Evolutionary conservation across 2,888 invertebrate genomes (phyloP), one percentile per base, ranked within the genome.

Genomic region (Synanthedon andrenaeformis): DNA sequence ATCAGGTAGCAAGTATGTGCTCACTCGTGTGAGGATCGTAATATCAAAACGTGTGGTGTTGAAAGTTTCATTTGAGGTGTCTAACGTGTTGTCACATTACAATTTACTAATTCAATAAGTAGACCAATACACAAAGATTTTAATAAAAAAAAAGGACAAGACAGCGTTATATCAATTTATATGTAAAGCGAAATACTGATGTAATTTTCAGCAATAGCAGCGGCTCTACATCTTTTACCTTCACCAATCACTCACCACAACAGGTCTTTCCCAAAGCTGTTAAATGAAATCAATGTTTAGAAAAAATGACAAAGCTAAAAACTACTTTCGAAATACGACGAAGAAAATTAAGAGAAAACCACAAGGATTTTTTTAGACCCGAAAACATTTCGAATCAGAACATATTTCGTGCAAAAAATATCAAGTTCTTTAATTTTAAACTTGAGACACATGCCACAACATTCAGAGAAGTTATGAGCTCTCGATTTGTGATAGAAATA

Each of bases 221-320:
- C 61, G 65, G 70, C 65, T 64, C 58, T 76, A 80, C 82, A 82
- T 71, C 58, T 60, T 71, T 82, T 84, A 85, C 84, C 86, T 86
- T 74, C 61, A 69, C 76, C 72, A 67, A 74, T 66, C 72, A 87
- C 87, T 87, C 84, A 87, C 87, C 87, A 87, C 74, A 86, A 82
- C 74, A 82, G 82, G 77, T 87, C 87, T 84, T 87, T 86, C 78
- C 87, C 86, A 72, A 87, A 87, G 82, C 87, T 87, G 87, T 86
- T 75, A 77, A 85, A 84, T 68, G 71, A 85, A 86, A 74, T 67
- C 62, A 63, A 72, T 73, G 67, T 48, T 56, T 59, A 62, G 54
- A 54, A 54, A 49, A 51, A 52, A 6, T 61, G 49, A 54, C 52
- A 60, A 42, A 55, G 55, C 49, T 52, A 17, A 54, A 53, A 14